These are phyloP conservation scores for Sebastes diploproa DNA, from an alignment of 2,797 vertebrate genomes.

Conservation along the genomic window DNA sequence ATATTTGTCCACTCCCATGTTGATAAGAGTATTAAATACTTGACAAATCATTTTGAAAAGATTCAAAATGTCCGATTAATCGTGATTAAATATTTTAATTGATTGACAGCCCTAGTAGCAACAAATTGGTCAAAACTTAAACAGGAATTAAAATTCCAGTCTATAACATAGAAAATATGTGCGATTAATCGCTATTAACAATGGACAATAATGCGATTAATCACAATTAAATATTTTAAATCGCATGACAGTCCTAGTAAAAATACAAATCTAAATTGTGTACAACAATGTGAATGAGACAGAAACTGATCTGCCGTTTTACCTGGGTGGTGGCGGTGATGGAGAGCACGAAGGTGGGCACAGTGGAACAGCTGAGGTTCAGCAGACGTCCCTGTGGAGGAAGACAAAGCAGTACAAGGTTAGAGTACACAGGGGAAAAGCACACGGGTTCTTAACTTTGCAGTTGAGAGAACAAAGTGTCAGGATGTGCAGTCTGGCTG, in stretches of 20 bases:
- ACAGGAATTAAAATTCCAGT: no score
- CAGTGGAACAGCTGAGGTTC: slow-evolving; percentile 97
- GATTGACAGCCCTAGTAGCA: no score
- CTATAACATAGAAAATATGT: no score
- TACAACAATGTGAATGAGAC: not conserved
- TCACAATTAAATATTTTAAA: not conserved
- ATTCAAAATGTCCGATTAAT: no score
- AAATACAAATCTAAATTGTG: not conserved
- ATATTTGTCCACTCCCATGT: no score
- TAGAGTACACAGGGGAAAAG: not conserved
- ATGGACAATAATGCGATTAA: not conserved
- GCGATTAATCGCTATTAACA: no score
- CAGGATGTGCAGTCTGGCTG: not conserved
- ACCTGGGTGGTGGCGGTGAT: slow-evolving; percentile 98
- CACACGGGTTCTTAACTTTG: not conserved
- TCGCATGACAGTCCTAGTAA: no score
- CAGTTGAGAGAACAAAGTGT: not conserved
- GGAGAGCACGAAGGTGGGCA: slow-evolving; percentile 96
- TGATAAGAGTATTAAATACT: no score
- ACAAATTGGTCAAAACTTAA: no score
- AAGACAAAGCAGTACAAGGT: not conserved
- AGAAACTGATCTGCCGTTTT: not conserved
- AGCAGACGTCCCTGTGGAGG: slow-evolving; percentile 89
- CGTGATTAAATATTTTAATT: not conserved
- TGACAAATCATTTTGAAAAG: no score